Percentiles rank a stretch among this genome's conserved stretches.
Conservation (phyloP, 2,797 vertebrate genomes). For the Esox masquinongy region DNA sequence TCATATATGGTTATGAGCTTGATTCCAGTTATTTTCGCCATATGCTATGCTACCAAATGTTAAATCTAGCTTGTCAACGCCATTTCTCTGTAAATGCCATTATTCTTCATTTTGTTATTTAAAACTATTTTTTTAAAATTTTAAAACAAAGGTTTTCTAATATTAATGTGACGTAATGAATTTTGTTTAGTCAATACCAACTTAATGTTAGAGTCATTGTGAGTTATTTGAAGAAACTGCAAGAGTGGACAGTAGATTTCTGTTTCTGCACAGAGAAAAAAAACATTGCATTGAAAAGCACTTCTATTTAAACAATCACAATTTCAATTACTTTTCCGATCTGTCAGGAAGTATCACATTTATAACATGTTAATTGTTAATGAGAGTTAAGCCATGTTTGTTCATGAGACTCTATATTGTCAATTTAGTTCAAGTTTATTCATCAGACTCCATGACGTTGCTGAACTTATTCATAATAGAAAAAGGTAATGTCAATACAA, state of each 20-base stretch:
- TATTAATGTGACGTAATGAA: too few relatives aligned
- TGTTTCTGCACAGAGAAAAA: slow-evolving; percentile 27
- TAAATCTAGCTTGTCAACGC: too few relatives aligned
- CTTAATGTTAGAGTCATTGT: too few relatives aligned
- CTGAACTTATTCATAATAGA: background rate
- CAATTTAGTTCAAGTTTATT: slow-evolving; percentile 12
- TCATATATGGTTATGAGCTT: too few relatives aligned
- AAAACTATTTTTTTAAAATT: too few relatives aligned
- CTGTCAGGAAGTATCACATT: slow-evolving; percentile 39
- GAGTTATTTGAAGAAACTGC: too few relatives aligned
- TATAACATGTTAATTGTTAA: slow-evolving; percentile 60
- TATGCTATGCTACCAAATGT: too few relatives aligned
- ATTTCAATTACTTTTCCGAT: slow-evolving; percentile 46
- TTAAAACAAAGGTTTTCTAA: too few relatives aligned
- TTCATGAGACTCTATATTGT: slow-evolving; percentile 13
- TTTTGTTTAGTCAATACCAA: too few relatives aligned
- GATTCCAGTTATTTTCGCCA: too few relatives aligned
- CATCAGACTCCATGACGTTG: slow-evolving; percentile 6
- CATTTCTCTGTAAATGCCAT: too few relatives aligned
- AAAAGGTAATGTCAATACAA: background rate
- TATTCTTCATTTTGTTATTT: too few relatives aligned
- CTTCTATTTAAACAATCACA: slow-evolving; percentile 34
- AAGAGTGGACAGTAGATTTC: background rate
- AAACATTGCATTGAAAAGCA: slow-evolving; percentile 7
- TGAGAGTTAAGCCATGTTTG: slow-evolving; percentile 34